Evolutionary conservation across 2,888 invertebrate species (phyloP), one percentile per base, ranked within the genome.

Genomic region (Malacosoma neustria): DNA sequence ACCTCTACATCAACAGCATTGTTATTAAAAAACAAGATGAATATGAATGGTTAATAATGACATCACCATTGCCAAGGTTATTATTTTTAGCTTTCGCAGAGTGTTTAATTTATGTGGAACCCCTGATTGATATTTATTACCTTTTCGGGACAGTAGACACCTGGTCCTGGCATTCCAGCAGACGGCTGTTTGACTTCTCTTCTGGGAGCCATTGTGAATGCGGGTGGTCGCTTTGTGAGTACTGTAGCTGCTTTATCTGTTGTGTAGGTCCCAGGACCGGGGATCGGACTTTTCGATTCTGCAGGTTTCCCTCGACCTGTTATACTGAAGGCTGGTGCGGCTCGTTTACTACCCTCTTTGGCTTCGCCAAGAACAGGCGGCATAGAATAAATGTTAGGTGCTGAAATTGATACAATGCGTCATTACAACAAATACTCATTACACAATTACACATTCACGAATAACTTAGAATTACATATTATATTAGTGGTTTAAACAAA

Each of bases 281-380:
- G 96, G 49, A 92, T 87, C 0, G 75, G 70, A 2, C 57, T 59
- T 46, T 76, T 81, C 6, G 61, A 51, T 35, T 75, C 82, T 4
- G 53, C 41, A 11, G 87, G 85, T 67, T 92, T 94, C 47, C 92
- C 93, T 45, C 97, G 89, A 4, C 96, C 94, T 4, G 93, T 91
- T 53, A 98, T 93, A 37, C 96, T 94, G 72, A 92, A 98, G 5
- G 96, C 92, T 1, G 98, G 97, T 1, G 97, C 92, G 33, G 93
- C 91, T 67, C 89, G 72, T 72, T 89, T 64, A 69, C 86, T 55
- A 56, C 88, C 85, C 43, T 86, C 85, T 39, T 79, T 76, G 12
- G 85, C 81, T 53, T 64, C 91, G 71, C 67, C 91, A 59, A 95
- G 88, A 38, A 92, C 91, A 36, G 94, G 90, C 42, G 94, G 94